phyloP scores from a whole-genome alignment of 2,888 invertebrate genomes.

The Melinaea marsaeus region DNA sequence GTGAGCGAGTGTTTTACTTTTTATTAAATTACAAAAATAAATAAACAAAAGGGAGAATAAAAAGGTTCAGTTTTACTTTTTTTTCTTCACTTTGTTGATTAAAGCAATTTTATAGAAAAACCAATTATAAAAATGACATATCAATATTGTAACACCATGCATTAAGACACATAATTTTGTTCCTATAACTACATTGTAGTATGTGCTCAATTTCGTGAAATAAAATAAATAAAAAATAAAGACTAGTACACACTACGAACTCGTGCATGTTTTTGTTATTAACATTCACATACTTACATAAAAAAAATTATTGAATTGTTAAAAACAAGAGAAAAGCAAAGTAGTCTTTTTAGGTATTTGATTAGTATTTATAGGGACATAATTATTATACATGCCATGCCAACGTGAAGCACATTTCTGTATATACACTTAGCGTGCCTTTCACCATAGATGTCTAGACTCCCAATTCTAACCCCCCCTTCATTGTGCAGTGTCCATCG shows the following conservation, averaged over 20 bases:
- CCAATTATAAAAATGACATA: conserved; percentile 40
- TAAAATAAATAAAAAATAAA: not conserved
- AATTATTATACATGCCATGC: conserved; percentile 48
- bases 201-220: not conserved
- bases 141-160: conserved; percentile 45
- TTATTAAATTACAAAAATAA: conserved; percentile 17
- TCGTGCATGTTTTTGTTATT: too few species aligned
- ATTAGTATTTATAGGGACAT: conserved; percentile 37
- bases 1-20: conserved; percentile 21
- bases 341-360: conserved; percentile 4
- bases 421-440: conserved; percentile 64
- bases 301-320: too few species aligned
- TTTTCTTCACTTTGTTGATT: conserved; percentile 24
- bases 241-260: too few species aligned
- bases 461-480: conserved; percentile 26
- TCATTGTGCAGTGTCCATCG: conserved; percentile 64
- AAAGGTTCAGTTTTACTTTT: not conserved
- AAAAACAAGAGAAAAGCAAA: too few species aligned
- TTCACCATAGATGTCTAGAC: conserved; percentile 27
- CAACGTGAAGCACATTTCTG: conserved; percentile 58
- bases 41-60: conserved; percentile 12
- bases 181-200: conserved; percentile 20
- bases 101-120: conserved; percentile 20
- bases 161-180: conserved; percentile 33
- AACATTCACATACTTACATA: too few species aligned